Conservation (phyloP, 2,113 vertebrate species). For the Collichthys lucidus region DNA sequence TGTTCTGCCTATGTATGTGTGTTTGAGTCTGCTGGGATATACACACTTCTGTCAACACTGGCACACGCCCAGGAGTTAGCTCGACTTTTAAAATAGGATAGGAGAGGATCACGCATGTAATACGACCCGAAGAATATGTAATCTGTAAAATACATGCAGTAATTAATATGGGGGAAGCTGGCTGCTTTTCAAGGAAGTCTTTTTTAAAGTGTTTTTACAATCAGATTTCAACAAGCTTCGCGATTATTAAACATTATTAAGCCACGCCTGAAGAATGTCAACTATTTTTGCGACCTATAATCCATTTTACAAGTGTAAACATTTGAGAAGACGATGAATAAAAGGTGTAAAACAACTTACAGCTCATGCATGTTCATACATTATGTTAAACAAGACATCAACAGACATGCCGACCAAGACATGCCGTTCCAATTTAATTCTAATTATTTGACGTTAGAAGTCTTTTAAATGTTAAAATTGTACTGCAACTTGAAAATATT, state of each 20-base stretch:
- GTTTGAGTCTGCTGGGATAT: not conserved
- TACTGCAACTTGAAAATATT: too few species aligned
- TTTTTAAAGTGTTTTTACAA: not conserved
- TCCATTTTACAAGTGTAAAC: not conserved
- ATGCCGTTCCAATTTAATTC: too few species aligned
- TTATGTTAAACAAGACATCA: not conserved
- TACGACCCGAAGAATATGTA: not conserved
- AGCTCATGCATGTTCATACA: not conserved
- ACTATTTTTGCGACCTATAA: not conserved
- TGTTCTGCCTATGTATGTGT: not conserved
- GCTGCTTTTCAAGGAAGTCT: not conserved
- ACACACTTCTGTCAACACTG: slow-evolving; percentile 4
- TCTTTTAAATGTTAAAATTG: too few species aligned
- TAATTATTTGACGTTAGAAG: too few species aligned
- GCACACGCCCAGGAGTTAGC: not conserved
- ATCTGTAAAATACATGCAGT: not conserved
- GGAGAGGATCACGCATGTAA: not conserved
- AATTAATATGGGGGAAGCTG: not conserved
- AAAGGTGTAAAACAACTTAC: not conserved
- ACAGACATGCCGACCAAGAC: not conserved
- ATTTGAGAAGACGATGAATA: not conserved
- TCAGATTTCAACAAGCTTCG: not conserved
- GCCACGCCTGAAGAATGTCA: not conserved
- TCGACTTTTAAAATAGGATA: not conserved
- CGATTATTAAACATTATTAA: not conserved